Evolutionary conservation across 2,888 invertebrate genomes (phyloP), one percentile per base, ranked within the genome.

Genomic region (Nemotelus nigrinus): DNA sequence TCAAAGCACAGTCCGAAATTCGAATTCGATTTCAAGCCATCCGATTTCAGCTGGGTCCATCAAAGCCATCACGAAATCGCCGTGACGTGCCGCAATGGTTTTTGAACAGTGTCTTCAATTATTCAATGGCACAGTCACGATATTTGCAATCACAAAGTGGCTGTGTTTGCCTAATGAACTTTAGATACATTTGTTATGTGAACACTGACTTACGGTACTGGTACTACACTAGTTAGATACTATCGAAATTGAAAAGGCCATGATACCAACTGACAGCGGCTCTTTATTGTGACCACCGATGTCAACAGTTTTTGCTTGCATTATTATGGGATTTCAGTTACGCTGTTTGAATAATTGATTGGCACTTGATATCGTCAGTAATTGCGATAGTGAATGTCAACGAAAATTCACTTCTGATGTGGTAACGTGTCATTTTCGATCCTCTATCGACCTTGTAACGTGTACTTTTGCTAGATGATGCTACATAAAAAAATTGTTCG

Each of bases 311-410:
- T 47, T 10, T 25, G 0, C 25, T 25, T 47, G 45, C 65, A 65
- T 65, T 65, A 47, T 65, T 65, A 65, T 65, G 65, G 44, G 65
- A 65, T 65, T 65, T 65, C 65, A 47, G 47, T 65, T 65, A 65
- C 65, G 65, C 25, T 25, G 25, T 25, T 25, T 25, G 25, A 25
- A 25, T 25, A 25, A 25, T 1, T 25, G 25, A 25, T 25, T 25
- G 25, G 25, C 25, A 25, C 25, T 25, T 25, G 25, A 25, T 25
- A 25, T 25, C 25, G 25, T 25, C 25, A 25, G 25, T 25, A 25
- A 25, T 25, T 25, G 25, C 25, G 25, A 25, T 25, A 25, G 25
- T 25, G 25, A 25, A 25, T 25, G 25, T 25, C 25, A 25, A 25
- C 25, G 25, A 25, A 25, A 25, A 25, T 25, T 25, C 25, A 25